phyloP scores from a whole-genome alignment of 2,888 invertebrate species.

The Cataglyphis altisquamis region DNA sequence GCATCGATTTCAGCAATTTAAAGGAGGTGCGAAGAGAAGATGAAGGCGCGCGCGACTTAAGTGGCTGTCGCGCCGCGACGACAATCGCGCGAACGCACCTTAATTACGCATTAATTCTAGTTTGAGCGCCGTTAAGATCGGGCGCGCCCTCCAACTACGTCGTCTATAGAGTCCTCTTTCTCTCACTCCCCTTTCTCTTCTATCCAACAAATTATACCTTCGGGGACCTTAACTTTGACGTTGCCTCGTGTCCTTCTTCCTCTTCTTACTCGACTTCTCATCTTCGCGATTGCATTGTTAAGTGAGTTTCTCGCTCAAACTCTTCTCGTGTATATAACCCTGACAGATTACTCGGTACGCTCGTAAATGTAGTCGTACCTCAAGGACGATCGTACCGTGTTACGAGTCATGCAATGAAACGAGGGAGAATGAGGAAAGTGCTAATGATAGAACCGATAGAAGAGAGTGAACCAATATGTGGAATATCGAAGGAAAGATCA shows the following conservation, averaged over 20 bases:
- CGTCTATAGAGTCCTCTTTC: slow-evolving; percentile 56
- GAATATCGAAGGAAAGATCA: slow-evolving; percentile 42
- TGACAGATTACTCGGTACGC: slow-evolving; percentile 16
- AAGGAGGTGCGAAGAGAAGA: slow-evolving; percentile 46
- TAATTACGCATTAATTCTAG: slow-evolving; percentile 81
- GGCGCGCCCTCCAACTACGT: slow-evolving; percentile 64
- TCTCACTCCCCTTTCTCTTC: slow-evolving; percentile 48
- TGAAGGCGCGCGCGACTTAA: slow-evolving; percentile 60
- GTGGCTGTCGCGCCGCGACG: slow-evolving; percentile 72
- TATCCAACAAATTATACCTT: slow-evolving; percentile 76
- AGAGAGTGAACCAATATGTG: slow-evolving; percentile 28
- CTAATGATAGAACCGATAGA: slow-evolving; percentile 48
- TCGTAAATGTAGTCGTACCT: slow-evolving; percentile 56
- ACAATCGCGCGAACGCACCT: slow-evolving; percentile 77
- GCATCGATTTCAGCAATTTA: slow-evolving; percentile 67
- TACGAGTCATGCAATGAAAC: slow-evolving; percentile 56
- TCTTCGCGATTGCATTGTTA: slow-evolving; percentile 53
- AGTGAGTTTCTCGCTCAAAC: slow-evolving; percentile 56
- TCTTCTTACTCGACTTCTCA: slow-evolving; percentile 43
- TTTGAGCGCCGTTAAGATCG: slow-evolving; percentile 76
- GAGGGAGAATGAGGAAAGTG: slow-evolving; percentile 53
- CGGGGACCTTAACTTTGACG: slow-evolving; percentile 72
- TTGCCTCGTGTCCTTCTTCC: slow-evolving; percentile 48
- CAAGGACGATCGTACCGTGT: slow-evolving; percentile 56
- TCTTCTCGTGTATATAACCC: slow-evolving; percentile 15